Evolutionary conservation across 1,140 invertebrate genomes (phyloP), one percentile per base, ranked within the genome.

Genomic region (Anastrepha obliqua): DNA sequence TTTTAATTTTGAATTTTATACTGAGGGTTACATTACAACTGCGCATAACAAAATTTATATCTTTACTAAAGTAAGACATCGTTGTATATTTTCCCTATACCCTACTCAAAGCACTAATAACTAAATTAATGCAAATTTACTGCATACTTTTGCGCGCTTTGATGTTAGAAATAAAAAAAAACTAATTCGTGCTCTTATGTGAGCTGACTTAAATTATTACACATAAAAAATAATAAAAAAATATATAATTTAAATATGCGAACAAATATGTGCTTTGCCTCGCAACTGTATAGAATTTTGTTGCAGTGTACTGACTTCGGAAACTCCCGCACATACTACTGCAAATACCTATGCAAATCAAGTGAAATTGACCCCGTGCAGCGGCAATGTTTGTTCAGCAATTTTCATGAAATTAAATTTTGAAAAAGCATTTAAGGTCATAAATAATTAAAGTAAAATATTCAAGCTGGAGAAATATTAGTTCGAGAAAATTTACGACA

Each of bases 371-470:
- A 39, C 8, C 29, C 29, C 29, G 29, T 29, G 29, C 7, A 39
- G 4, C 39, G 64, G 20, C 20, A 39, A 42, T 67, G 64, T 39
- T 67, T 67, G 29, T 29, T 11, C 64, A 42, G 20, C 64, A 67
- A 42, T 67, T 67, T 67, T 67, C 64, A 42, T 67, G 64, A 67
- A 5, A 20, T n/a, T 67, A 11, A 67, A 67, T 13, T 67, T 67
- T 20, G 20, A 67, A 39, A 67, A 42, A 39, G 7, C 64, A 67
- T 42, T 29, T 67, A 39, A 8, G 20, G 1, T 67, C 20, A 67
- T 67, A 67, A 67, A 67, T 67, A 67, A 11, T 29, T 67, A 67
- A 67, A 20, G 64, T 67, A 11, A 42, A 67, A 67, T 39, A 8
- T 67, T 67, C 29, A 67, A 67, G 64, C 29, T 13, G 64, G 39